A percentile compares a stretch with the other conserved stretches of the same genome.
phyloP scores from a whole-genome alignment of 2,797 vertebrate species.

The Pipistrellus kuhlii region DNA sequence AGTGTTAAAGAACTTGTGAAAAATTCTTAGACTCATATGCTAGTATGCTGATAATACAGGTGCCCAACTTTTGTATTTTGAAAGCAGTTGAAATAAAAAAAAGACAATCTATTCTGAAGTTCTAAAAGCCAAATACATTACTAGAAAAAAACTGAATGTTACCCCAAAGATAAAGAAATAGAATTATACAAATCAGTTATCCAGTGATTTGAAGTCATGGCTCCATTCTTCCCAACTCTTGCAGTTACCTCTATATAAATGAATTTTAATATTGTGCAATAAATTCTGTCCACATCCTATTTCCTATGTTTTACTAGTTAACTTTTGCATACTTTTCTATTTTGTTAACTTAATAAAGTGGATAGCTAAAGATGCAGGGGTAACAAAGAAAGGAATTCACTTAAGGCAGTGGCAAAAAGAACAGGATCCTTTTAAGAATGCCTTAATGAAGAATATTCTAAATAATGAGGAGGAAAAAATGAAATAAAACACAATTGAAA shows the following conservation, averaged over 20 bases:
- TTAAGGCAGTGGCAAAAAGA: background rate
- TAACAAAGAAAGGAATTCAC: conserved; percentile 20
- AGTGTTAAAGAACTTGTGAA: conserved; percentile 10
- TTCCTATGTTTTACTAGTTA: background rate
- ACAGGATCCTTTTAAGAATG: conserved; percentile 11
- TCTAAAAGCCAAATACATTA: conserved; percentile 28
- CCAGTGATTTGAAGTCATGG: background rate
- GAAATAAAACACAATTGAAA: conserved; percentile 47
- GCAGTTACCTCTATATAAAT: background rate
- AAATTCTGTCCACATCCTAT: background rate
- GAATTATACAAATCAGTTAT: background rate
- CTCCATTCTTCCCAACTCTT: background rate
- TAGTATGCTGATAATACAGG: background rate
- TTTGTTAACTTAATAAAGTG: conserved; percentile 2
- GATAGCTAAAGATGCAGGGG: background rate
- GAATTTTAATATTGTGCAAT: conserved; percentile 21
- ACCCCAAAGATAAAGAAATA: background rate
- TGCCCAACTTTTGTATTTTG: background rate
- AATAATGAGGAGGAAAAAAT: background rate
- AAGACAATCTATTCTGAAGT: background rate
- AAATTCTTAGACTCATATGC: background rate
- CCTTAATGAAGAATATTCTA: background rate
- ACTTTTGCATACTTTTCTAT: conserved; percentile 20
- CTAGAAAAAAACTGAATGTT: background rate
- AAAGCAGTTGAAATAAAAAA: conserved; percentile 34